A percentile compares a stretch with the other conserved stretches of the same genome.
These are phyloP conservation scores for Hypsibius dujardini DNA, from an alignment of 1,140 invertebrate genomes.

Conservation along the genomic window DNA sequence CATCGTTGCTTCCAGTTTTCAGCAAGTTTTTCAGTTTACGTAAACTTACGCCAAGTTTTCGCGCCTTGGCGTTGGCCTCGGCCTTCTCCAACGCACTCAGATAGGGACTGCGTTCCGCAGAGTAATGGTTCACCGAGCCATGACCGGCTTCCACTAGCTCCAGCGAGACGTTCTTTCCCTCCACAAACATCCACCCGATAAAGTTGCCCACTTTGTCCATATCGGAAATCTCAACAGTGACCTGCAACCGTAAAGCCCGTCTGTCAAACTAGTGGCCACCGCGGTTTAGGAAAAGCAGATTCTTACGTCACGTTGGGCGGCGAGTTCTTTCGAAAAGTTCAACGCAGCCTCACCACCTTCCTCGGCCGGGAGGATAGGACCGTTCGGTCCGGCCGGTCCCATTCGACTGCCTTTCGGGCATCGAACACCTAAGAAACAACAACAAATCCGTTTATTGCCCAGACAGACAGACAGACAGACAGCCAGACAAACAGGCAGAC, in stretches of 20 bases:
- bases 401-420: conserved; percentile 64
- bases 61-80: conserved; percentile 69
- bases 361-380: conserved; percentile 51
- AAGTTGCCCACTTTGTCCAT: conserved; percentile 92
- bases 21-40: neutral
- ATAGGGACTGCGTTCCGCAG: conserved; percentile 66
- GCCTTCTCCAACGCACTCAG: conserved; percentile 55
- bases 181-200: conserved; percentile 85
- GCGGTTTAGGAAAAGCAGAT: conserved; percentile 11
- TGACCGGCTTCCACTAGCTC: conserved; percentile 74
- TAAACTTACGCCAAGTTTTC: conserved; percentile 33
- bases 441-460: neutral
- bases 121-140: conserved; percentile 66
- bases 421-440: conserved; percentile 46
- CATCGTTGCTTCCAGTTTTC: conserved; percentile 8
- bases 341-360: conserved; percentile 80
- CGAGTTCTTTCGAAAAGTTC: conserved; percentile 65
- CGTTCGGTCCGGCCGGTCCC: conserved; percentile 39
- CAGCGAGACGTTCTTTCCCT: conserved; percentile 64
- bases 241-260: conserved; percentile 26
- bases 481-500: neutral
- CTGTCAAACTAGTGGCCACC: conserved; percentile 13
- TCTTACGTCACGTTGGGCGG: conserved; percentile 65
- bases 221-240: conserved; percentile 77
- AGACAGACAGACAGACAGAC: neutral